phyloP scores from a whole-genome alignment of 2,113 vertebrate genomes.

The Onychorhynchus coronatus region DNA sequence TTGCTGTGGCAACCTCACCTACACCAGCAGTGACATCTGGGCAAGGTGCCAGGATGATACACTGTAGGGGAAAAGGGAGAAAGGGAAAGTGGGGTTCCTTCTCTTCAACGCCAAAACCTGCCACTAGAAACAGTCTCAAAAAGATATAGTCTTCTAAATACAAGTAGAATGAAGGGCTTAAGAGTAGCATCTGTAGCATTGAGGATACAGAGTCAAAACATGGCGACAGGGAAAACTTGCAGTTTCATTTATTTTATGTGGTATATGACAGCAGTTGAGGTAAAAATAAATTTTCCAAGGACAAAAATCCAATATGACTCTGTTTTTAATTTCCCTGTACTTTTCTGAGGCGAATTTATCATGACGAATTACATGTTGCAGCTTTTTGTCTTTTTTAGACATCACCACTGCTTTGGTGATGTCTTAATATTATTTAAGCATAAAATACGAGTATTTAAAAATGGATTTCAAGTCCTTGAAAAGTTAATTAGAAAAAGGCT shows the following conservation, averaged over 20 bases:
- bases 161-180: not conserved
- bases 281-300: not conserved
- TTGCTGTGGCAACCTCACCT: constrained; percentile 34
- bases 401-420: not conserved
- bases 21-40: not conserved
- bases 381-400: not conserved
- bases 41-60: not conserved
- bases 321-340: not conserved
- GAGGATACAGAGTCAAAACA: not conserved
- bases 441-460: not conserved
- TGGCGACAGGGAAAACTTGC: not conserved
- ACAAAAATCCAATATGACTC: not conserved
- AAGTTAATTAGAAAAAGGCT: not conserved
- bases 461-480: not conserved
- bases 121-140: not conserved
- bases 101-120: not conserved
- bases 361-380: not conserved
- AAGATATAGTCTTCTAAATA: not conserved
- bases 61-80: not conserved
- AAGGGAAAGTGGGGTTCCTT: not conserved
- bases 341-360: not conserved
- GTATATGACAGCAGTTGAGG: not conserved
- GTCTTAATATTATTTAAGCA: not conserved
- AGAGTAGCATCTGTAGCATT: not conserved
- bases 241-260: not conserved